Percentiles rank a stretch among this genome's conserved stretches.
Evolutionary conservation across 2,113 vertebrate species (phyloP).

Genomic region (Chaetura pelagica): DNA sequence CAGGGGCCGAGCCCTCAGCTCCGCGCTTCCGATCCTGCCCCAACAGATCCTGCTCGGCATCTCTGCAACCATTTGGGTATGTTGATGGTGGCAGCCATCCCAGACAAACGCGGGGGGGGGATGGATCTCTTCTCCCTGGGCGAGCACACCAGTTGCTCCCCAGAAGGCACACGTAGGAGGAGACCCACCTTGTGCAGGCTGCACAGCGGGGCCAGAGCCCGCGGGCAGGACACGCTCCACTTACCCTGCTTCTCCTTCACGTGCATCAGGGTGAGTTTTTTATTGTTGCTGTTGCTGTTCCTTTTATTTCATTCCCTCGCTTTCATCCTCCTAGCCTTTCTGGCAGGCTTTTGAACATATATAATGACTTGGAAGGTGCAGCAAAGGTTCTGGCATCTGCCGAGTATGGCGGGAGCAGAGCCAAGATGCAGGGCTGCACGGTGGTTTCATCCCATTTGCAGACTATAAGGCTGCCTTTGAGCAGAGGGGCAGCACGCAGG

Average conservation of each 20-base stretch:
- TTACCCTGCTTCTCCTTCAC: slow-evolving; percentile 29
- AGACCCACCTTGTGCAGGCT: background rate
- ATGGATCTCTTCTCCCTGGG: background rate
- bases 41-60: background rate
- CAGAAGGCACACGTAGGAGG: background rate
- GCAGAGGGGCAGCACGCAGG: slow-evolving; percentile 26
- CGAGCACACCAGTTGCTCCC: slow-evolving; percentile 6
- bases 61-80: background rate
- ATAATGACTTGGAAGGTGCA: slow-evolving; percentile 58
- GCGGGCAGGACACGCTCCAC: slow-evolving; percentile 7
- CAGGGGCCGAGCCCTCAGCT: background rate
- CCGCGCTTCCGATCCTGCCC: background rate
- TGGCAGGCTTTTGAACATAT: slow-evolving; percentile 45
- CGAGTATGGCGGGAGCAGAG: background rate
- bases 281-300: background rate
- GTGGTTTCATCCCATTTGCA: slow-evolving; percentile 70
- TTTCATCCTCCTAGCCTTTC: slow-evolving; percentile 62
- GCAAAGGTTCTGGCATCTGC: slow-evolving; percentile 32
- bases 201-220: background rate
- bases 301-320: background rate
- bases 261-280: background rate
- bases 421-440: slow-evolving; percentile 9
- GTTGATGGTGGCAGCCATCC: slow-evolving; percentile 47
- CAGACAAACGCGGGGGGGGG: background rate
- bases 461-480: slow-evolving; percentile 68